Conservation (phyloP, 2,113 vertebrate species). For the Telmatochromis sp. region DNA sequence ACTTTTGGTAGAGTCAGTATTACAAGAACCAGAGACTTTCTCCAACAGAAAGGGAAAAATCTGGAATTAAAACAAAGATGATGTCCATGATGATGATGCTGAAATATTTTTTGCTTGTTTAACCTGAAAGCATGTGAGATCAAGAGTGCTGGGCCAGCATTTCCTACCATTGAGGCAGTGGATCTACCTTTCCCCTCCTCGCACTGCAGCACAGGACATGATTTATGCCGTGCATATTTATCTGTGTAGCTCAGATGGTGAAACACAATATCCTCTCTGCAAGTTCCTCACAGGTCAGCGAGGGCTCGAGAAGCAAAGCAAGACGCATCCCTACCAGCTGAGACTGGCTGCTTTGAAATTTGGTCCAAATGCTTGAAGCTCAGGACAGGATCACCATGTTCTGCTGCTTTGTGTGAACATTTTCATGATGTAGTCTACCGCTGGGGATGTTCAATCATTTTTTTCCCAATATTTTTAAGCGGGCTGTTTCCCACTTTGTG, state of each 20-base stretch:
- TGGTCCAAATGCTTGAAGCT: neutral
- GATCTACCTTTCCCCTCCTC: neutral
- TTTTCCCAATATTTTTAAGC: neutral
- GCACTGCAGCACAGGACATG: neutral
- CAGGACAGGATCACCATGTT: neutral
- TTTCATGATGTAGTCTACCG: neutral
- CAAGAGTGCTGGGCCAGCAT: neutral
- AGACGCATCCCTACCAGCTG: neutral
- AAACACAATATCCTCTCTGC: slow-evolving; percentile 14
- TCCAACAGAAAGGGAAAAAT: neutral
- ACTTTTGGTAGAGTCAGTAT: neutral
- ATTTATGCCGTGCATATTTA: slow-evolving; percentile 5
- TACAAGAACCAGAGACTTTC: neutral
- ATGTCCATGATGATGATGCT: neutral
- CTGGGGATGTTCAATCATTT: neutral
- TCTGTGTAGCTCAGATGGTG: slow-evolving; percentile 3
- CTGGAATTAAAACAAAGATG: neutral
- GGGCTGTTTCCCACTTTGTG: neutral
- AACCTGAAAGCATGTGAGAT: neutral
- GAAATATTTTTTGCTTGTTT: neutral
- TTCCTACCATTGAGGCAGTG: slow-evolving; percentile 50
- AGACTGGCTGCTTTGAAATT: neutral
- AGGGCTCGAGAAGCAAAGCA: neutral
- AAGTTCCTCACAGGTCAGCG: neutral
- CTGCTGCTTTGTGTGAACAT: neutral